A percentile compares a stretch with the other conserved stretches of the same genome.
Evolutionary conservation across 2,113 vertebrate genomes (phyloP).

Genomic region (Colinus virginianus): DNA sequence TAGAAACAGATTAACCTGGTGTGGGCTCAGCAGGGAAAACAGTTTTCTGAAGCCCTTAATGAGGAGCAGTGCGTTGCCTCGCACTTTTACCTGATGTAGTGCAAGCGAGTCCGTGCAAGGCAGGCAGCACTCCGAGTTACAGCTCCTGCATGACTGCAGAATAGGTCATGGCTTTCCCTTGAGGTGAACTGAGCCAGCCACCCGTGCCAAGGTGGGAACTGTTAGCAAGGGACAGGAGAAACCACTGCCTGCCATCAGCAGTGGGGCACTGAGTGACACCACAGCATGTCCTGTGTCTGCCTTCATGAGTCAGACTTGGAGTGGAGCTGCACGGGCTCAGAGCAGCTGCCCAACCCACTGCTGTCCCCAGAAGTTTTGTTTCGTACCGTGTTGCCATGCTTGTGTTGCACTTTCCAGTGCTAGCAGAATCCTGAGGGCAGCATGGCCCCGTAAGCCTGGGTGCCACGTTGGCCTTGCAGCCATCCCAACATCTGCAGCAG

Average conservation of each 20-base stretch:
- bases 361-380: background rate
- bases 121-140: background rate
- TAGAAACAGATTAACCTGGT: background rate
- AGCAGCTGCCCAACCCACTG: background rate
- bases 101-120: background rate
- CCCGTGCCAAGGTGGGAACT: background rate
- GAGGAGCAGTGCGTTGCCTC: background rate
- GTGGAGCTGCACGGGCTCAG: background rate
- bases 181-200: background rate
- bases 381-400: background rate
- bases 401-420: background rate
- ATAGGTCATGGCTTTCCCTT: background rate
- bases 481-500: background rate
- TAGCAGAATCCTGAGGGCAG: background rate
- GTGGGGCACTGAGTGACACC: background rate
- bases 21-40: background rate
- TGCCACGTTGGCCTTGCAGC: background rate
- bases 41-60: background rate
- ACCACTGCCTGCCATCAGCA: background rate
- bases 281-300: accelerated
- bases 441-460: background rate
- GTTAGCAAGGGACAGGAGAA: background rate
- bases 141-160: background rate
- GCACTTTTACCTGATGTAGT: background rate
- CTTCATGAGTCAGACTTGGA: background rate